A percentile compares a stretch with the other conserved stretches of the same genome.
Evolutionary conservation across 2,888 invertebrate genomes (phyloP).

Genomic region (Dione juno): DNA sequence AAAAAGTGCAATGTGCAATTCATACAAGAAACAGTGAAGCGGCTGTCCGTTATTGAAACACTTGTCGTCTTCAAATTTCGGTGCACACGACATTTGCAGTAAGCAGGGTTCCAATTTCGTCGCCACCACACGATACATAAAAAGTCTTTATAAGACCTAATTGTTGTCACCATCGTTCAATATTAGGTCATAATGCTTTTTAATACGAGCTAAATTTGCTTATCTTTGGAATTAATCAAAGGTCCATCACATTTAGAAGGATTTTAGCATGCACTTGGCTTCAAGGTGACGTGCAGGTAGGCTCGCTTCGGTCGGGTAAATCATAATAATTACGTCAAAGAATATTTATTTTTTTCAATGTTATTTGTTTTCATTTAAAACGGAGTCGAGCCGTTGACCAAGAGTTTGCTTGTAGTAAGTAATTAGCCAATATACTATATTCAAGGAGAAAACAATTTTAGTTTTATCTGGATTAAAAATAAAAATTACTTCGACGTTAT

Average conservation of each 20-base stretch:
- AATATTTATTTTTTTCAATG: constrained; percentile 10
- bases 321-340: constrained; percentile 36
- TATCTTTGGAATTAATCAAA: constrained; percentile 20
- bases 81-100: constrained; percentile 25
- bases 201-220: not conserved
- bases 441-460: too few relatives aligned
- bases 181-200: constrained; percentile 6
- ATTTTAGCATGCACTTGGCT: constrained; percentile 43
- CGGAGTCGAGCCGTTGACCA: too few relatives aligned
- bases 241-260: constrained; percentile 31
- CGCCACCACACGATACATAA: constrained; percentile 22
- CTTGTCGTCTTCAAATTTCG: constrained; percentile 32
- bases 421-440: too few relatives aligned
- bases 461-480: too few relatives aligned
- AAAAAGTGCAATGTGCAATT: not conserved
- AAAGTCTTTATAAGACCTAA: constrained; percentile 22
- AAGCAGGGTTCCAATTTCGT: constrained; percentile 30
- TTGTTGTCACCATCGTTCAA: not conserved
- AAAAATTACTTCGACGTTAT: too few relatives aligned
- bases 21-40: not conserved
- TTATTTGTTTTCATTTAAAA: not conserved
- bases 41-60: constrained; percentile 12
- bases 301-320: constrained; percentile 40
- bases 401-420: too few relatives aligned
- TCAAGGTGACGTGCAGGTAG: constrained; percentile 46